Percentiles rank a stretch among this genome's conserved stretches.
phyloP scores from a whole-genome alignment of 2,113 vertebrate genomes.

The Grammomys dolichurus region DNA sequence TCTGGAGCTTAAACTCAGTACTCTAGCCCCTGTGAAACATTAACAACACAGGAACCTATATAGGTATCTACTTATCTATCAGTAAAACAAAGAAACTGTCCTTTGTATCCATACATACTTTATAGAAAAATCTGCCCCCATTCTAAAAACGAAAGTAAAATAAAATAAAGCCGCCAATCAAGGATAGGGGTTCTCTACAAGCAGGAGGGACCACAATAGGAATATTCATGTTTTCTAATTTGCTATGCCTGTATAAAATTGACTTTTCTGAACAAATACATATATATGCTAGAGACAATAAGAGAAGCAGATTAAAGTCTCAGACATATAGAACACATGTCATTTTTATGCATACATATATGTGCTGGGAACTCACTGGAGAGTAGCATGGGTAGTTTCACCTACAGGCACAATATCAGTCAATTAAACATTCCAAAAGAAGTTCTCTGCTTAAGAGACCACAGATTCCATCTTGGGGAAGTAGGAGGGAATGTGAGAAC shows the following conservation, averaged over 20 bases:
- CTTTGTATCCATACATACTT: background rate
- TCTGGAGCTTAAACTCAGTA: background rate
- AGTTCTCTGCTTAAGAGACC: background rate
- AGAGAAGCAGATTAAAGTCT: background rate
- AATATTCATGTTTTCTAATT: background rate
- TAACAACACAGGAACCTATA: background rate
- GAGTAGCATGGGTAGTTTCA: conserved; percentile 3
- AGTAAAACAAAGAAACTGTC: background rate
- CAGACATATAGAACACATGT: background rate
- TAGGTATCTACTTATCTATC: background rate
- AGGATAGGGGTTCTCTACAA: background rate
- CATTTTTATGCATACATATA: background rate
- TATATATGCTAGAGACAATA: background rate
- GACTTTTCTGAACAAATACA: background rate
- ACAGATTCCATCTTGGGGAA: background rate
- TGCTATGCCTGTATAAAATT: background rate
- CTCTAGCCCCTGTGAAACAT: background rate
- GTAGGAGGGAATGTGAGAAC: conserved; percentile 1
- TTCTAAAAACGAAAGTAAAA: background rate
- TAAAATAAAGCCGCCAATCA: background rate
- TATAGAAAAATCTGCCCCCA: background rate
- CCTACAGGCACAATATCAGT: background rate
- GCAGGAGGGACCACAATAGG: background rate
- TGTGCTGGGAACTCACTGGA: background rate
- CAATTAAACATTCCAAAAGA: conserved; percentile 35